A percentile compares a stretch with the other conserved stretches of the same genome.
phyloP scores from a whole-genome alignment of 2,888 invertebrate species.

The Liposcelis brunnea region DNA sequence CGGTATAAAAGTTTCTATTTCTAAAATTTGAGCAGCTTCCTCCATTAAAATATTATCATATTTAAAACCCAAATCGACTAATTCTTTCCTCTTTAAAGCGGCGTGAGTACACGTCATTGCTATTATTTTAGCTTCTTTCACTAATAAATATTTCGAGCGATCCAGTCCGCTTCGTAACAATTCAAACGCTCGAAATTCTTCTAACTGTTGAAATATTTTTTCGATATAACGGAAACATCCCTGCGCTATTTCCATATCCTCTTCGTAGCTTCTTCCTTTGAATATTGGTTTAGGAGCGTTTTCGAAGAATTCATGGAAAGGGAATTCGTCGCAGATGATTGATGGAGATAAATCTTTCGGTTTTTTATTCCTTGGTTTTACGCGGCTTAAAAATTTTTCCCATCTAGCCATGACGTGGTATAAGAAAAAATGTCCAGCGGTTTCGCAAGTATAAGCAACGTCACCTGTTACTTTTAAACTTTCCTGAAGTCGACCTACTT shows the following conservation, averaged over 20 bases:
- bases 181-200: constrained; percentile 97
- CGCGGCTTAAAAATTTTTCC: constrained; percentile 63
- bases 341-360: constrained; percentile 17
- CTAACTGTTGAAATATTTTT: constrained; percentile 89
- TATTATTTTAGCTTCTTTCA: constrained; percentile 98
- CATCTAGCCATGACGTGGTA: constrained; percentile 85
- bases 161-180: constrained; percentile 87
- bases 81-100: constrained; percentile 85
- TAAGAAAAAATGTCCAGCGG: constrained; percentile 93
- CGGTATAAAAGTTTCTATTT: constrained; percentile 99
- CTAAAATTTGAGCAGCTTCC: constrained; percentile 95
- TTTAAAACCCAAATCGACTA: constrained; percentile 90
- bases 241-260: constrained; percentile 74
- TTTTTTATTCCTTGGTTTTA: constrained; percentile 33
- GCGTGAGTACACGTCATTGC: constrained; percentile 99
- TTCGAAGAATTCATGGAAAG: constrained; percentile 83
- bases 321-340: constrained; percentile 60
- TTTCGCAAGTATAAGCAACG: constrained; percentile 94
- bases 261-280: constrained; percentile 53
- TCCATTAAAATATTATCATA: constrained; percentile 99
- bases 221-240: constrained; percentile 90
- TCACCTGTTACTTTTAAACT: constrained; percentile 73
- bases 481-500: constrained; percentile 75
- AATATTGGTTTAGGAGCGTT: constrained; percentile 90
- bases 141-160: constrained; percentile 86